Conservation (phyloP, 2,113 vertebrate genomes). For the Gobio gobio region DNA sequence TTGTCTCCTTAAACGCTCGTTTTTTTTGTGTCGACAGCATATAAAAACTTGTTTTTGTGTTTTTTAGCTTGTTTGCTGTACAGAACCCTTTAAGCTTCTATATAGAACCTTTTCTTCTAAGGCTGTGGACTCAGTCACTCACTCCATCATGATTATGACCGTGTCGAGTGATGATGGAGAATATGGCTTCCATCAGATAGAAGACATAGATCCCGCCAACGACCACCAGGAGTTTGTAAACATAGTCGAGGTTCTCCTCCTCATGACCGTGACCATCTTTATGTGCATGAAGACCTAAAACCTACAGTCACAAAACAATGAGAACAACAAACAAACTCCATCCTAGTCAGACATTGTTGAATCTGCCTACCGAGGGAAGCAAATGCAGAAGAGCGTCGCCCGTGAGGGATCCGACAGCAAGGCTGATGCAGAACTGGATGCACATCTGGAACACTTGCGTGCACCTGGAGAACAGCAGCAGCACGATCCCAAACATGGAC, state of each 20-base stretch:
- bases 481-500: conserved; percentile 77
- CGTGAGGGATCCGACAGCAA: conserved; percentile 86
- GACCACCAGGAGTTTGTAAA: conserved; percentile 80
- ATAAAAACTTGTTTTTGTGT: too few relatives aligned
- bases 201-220: conserved; percentile 83
- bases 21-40: too few relatives aligned
- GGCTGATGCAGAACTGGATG: conserved; percentile 85
- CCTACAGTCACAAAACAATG: conserved; percentile 62
- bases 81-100: too few relatives aligned
- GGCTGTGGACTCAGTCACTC: neutral
- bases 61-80: too few relatives aligned
- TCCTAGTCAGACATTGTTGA: too few relatives aligned
- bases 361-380: conserved; percentile 9
- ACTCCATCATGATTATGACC: conserved; percentile 68
- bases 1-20: too few relatives aligned
- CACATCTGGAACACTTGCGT: conserved; percentile 73
- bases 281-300: conserved; percentile 82
- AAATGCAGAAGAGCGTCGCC: conserved; percentile 87
- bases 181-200: conserved; percentile 84
- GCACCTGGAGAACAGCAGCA: conserved; percentile 80
- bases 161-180: conserved; percentile 72
- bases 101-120: too few relatives aligned
- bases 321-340: too few relatives aligned
- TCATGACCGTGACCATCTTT: fast-evolving
- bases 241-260: conserved; percentile 22